phyloP scores from a whole-genome alignment of 2,888 invertebrate genomes.

The Meliscaeva auricollis region DNA sequence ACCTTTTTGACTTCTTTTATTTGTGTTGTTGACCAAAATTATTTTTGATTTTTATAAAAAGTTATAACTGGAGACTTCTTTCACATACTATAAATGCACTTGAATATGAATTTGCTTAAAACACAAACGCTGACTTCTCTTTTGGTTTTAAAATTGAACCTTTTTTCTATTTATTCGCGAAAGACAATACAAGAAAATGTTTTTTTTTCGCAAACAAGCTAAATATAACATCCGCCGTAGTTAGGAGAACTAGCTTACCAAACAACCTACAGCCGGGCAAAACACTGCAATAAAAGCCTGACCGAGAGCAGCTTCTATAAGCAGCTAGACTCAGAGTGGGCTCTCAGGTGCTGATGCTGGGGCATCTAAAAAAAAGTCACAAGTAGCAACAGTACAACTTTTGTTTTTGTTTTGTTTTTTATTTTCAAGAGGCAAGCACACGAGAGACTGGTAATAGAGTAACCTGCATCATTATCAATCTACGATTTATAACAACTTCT shows the following conservation, averaged over 20 bases:
- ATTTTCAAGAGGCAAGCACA: background rate
- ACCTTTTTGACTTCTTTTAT: background rate
- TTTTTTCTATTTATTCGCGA: too few relatives aligned
- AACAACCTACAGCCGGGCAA: constrained; percentile 47
- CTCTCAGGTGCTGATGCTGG: background rate
- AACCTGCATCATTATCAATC: constrained; percentile 41
- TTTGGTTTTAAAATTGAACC: too few relatives aligned
- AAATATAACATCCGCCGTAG: constrained; percentile 39
- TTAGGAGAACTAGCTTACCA: constrained; percentile 44
- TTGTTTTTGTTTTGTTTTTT: background rate
- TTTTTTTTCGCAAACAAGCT: too few relatives aligned
- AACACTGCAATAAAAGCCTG: constrained; percentile 44
- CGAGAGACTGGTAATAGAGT: constrained; percentile 34
- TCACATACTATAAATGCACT: constrained; percentile 6
- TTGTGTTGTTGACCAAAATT: too few relatives aligned
- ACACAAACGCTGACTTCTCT: too few relatives aligned
- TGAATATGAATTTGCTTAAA: background rate
- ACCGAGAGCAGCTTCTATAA: constrained; percentile 26
- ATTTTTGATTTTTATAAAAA: too few relatives aligned
- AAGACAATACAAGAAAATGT: too few relatives aligned
- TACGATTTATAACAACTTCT: constrained; percentile 27
- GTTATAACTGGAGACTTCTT: too few relatives aligned
- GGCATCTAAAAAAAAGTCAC: too few relatives aligned
- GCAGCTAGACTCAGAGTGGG: background rate
- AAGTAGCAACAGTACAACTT: constrained; percentile 3